A percentile compares a stretch with the other conserved stretches of the same genome.
phyloP scores from a whole-genome alignment of 2,888 invertebrate species.

The Apoderus coryli region DNA sequence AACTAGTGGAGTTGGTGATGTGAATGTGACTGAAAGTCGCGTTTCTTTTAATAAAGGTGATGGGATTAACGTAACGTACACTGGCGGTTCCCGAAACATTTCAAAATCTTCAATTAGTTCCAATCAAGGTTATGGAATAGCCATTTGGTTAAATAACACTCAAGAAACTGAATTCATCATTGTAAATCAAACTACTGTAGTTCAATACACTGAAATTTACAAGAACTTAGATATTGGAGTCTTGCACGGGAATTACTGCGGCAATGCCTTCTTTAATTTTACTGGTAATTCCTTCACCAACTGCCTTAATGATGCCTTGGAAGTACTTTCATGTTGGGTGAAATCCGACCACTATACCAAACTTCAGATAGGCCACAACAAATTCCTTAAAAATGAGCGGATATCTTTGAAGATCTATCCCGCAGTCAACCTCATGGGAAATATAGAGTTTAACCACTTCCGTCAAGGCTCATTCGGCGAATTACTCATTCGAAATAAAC shows the following conservation, averaged over 20 bases:
- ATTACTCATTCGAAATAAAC: conserved; percentile 69
- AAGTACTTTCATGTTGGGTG: conserved; percentile 73
- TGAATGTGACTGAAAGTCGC: conserved; percentile 82
- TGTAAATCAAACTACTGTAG: conserved; percentile 71
- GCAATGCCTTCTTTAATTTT: conserved; percentile 73
- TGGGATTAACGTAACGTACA: conserved; percentile 89
- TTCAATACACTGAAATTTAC: conserved; percentile 76
- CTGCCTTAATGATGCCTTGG: conserved; percentile 63
- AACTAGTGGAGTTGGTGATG: conserved; percentile 80
- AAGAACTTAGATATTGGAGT: conserved; percentile 81
- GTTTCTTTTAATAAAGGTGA: conserved; percentile 86
- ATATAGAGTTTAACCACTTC: conserved; percentile 82
- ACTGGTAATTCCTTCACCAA: conserved; percentile 80
- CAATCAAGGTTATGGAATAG: conserved; percentile 78
- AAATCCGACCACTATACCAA: conserved; percentile 36
- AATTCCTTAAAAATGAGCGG: conserved; percentile 60
- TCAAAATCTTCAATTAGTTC: conserved; percentile 74
- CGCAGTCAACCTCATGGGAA: conserved; percentile 61
- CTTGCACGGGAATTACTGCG: conserved; percentile 86
- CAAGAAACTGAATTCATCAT: conserved; percentile 60
- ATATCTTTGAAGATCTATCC: conserved; percentile 68
- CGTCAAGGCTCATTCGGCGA: conserved; percentile 68
- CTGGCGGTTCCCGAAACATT: conserved; percentile 86
- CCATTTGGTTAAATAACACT: conserved; percentile 83
- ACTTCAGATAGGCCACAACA: conserved; percentile 75